Evolutionary conservation across 1,140 invertebrate genomes (phyloP).

Genomic region (Pachyrhynchus sulphureomaculatus): DNA sequence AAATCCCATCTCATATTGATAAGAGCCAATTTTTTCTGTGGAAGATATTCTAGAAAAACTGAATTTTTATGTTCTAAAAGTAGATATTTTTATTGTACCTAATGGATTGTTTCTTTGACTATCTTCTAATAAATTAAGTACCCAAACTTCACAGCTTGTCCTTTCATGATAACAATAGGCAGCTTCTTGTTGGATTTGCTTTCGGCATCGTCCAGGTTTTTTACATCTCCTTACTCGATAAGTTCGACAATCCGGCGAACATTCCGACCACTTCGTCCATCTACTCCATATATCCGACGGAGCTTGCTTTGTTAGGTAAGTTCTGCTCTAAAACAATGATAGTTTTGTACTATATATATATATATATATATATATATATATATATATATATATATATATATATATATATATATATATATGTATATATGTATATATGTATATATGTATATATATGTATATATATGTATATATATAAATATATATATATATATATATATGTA

Average conservation of each 20-base stretch:
- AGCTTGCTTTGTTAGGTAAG: slow-evolving; percentile 34
- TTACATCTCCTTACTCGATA: slow-evolving; percentile 66
- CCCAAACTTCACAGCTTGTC: slow-evolving; percentile 75
- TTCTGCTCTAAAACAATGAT: slow-evolving; percentile 36
- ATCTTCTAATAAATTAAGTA: slow-evolving; percentile 53
- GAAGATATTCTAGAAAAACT: too few species aligned
- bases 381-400: not conserved
- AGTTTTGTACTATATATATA: too few species aligned
- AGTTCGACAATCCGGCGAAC: slow-evolving; percentile 52
- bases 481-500: too few species aligned
- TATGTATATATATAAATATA: too few species aligned
- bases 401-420: too few species aligned
- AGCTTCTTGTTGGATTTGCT: slow-evolving; percentile 72
- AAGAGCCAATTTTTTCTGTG: too few species aligned
- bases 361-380: not conserved
- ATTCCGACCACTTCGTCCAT: slow-evolving; percentile 55
- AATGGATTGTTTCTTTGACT: slow-evolving; percentile 4
- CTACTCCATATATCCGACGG: slow-evolving; percentile 45
- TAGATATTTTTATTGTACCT: too few species aligned
- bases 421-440: too few species aligned
- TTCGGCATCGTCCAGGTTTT: slow-evolving; percentile 67
- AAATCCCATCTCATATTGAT: too few species aligned
- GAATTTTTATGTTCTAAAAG: too few species aligned
- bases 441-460: too few species aligned
- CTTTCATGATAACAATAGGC: slow-evolving; percentile 83